A percentile compares a stretch with the other conserved stretches of the same genome.
phyloP scores from a whole-genome alignment of 2,113 vertebrate species.

The Indicator indicator region DNA sequence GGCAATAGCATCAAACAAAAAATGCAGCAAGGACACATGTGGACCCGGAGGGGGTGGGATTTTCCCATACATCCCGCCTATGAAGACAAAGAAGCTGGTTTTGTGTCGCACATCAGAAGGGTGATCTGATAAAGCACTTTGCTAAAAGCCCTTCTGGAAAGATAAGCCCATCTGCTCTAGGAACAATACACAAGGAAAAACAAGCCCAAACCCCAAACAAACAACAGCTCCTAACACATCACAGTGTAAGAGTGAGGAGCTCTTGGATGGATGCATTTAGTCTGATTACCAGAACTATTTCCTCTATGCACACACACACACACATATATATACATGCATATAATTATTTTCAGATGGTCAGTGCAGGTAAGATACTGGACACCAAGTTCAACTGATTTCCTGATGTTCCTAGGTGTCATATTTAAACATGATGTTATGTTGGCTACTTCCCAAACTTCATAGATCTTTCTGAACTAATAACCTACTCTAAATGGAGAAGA shows the following conservation, averaged over 20 bases:
- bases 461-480: slow-evolving; percentile 36
- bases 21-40: slow-evolving; percentile 5
- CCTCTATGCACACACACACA: not conserved
- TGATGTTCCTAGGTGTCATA: not conserved
- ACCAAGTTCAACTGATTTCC: not conserved
- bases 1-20: slow-evolving; percentile 31
- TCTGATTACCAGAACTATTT: not conserved
- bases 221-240: not conserved
- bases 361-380: not conserved
- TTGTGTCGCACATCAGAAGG: not conserved
- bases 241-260: not conserved
- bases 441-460: not conserved
- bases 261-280: not conserved
- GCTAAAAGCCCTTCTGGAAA: slow-evolving; percentile 37
- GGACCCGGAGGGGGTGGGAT: not conserved
- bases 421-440: not conserved
- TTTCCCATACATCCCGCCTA: slow-evolving; percentile 1
- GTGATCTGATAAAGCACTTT: slow-evolving; percentile 50
- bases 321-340: not conserved
- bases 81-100: not conserved
- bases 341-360: slow-evolving; percentile 11
- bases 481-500: not conserved
- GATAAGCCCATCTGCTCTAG: slow-evolving; percentile 52
- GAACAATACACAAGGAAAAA: slow-evolving; percentile 44
- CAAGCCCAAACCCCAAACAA: slow-evolving; percentile 21